These are phyloP conservation scores for Vanessa cardui DNA, from an alignment of 2,888 invertebrate genomes.

Conservation along the genomic window DNA sequence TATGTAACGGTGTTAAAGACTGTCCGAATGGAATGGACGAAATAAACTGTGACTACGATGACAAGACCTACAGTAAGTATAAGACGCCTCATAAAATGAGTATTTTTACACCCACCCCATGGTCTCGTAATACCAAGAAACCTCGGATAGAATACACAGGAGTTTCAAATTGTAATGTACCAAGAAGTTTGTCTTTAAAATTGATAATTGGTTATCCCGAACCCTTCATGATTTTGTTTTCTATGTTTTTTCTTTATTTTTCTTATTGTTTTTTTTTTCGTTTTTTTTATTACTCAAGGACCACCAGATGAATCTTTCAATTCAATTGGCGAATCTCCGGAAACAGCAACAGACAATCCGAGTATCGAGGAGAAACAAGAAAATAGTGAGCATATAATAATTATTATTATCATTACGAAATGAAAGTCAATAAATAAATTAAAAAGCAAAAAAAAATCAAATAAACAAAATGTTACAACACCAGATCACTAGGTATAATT, in stretches of 20 bases:
- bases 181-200: neutral
- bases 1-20: neutral
- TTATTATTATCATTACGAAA: slow-evolving; percentile 1
- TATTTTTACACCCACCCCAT: too few species aligned
- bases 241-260: neutral
- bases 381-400: neutral
- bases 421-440: neutral
- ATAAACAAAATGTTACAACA: neutral
- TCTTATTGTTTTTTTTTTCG: neutral
- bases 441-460: neutral
- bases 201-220: neutral
- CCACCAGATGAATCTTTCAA: neutral
- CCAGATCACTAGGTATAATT: neutral
- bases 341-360: slow-evolving; percentile 10
- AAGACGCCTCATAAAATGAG: too few species aligned
- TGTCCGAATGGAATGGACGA: neutral
- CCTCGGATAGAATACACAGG: too few species aligned
- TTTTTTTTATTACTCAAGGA: neutral
- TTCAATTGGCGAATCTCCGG: neutral
- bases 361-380: slow-evolving; percentile 18
- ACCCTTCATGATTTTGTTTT: neutral
- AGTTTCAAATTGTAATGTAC: too few species aligned
- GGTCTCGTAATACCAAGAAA: too few species aligned
- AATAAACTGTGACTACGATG: neutral
- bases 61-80: too few species aligned